A percentile compares a stretch with the other conserved stretches of the same genome.
Evolutionary conservation across 2,797 vertebrate species (phyloP).

Genomic region (Fundulus diaphanus): DNA sequence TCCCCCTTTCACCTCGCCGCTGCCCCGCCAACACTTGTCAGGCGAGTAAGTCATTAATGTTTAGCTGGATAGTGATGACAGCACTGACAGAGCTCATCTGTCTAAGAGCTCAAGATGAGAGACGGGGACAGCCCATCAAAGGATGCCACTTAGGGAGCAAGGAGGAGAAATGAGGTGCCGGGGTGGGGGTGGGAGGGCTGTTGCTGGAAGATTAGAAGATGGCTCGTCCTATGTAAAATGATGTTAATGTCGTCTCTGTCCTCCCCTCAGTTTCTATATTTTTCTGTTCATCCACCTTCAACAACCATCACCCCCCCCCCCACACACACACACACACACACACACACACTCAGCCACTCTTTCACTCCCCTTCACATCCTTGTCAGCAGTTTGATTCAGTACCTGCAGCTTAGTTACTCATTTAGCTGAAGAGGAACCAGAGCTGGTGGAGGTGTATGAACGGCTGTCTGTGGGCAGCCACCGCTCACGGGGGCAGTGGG

Average conservation of each 20-base stretch:
- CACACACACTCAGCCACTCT: slow-evolving; percentile 43
- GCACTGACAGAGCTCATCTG: slow-evolving; percentile 78
- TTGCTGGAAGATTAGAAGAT: slow-evolving; percentile 34
- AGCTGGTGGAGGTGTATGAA: slow-evolving; percentile 75
- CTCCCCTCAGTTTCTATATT: slow-evolving; percentile 49
- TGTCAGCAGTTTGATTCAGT: slow-evolving; percentile 83
- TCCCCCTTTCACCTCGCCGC: slow-evolving; percentile 72
- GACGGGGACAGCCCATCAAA: slow-evolving; percentile 72
- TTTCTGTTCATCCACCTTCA: slow-evolving; percentile 62
- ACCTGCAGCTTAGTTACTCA: slow-evolving; percentile 85
- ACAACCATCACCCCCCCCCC: slow-evolving; percentile 36
- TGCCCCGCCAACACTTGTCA: slow-evolving; percentile 72
- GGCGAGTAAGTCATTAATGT: slow-evolving; percentile 80
- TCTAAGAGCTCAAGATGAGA: slow-evolving; percentile 75
- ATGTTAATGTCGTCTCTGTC: slow-evolving; percentile 69
- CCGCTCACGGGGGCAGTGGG: slow-evolving; percentile 35
- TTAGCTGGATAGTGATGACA: slow-evolving; percentile 76
- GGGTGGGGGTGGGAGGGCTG: neutral
- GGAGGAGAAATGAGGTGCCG: slow-evolving; percentile 27
- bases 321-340: no score
- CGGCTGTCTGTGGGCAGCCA: slow-evolving; percentile 65
- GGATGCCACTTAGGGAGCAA: slow-evolving; percentile 59
- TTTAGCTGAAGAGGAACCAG: slow-evolving; percentile 75
- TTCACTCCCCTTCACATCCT: slow-evolving; percentile 53
- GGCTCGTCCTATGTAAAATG: slow-evolving; percentile 61